Evolutionary conservation across 2,888 invertebrate species (phyloP), one percentile per base, ranked within the genome.

Genomic region (Trisateles emortualis): DNA sequence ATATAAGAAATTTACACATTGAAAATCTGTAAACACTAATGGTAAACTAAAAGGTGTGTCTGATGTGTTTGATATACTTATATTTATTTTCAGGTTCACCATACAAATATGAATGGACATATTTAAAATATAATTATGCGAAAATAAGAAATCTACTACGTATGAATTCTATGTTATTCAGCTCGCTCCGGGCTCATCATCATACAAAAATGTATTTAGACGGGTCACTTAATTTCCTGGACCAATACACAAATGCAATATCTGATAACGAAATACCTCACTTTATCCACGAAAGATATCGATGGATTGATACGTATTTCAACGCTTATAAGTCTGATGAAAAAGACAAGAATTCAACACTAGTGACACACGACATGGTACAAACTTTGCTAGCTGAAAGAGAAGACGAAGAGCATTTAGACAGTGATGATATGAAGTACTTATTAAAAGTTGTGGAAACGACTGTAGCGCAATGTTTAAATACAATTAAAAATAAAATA

Each of bases 191-290:
- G 14, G 8, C 2, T 4, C 8, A 64, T 35, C 3, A 16, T 3
- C 16, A 17, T 24, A 46, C 51, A 8, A 11, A 0, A 0, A 59
- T 30, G 11, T 59, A 52, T 54, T 17, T 65, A 1, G 48, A 59
- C 22, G 63, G 63, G 1, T 17, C n/a, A 0, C 51, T 65, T 29
- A 22, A 35, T 17, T 63, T 63, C 10, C 36, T 63, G 4, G 55
- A 64, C 6, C 35, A 24, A 9, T 33, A 11, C 42, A n/a, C 59
- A n/a, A 35, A 24, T n/a, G 44, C 16, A 19, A 2, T 19, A 3
- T 30, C 33, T 33, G 29, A 43, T 33, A 1, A 2, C 19, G 5
- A 1, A 6, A 30, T 51, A 56, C 16, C 36, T 32, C 0, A 6
- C 4, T 5, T 8, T 10, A 24, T 45, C 6, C 44, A 35, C 17